These are phyloP conservation scores for Micromussa lordhowensis DNA, from an alignment of 92 coral and sea anemone species.

Conservation along the genomic window DNA sequence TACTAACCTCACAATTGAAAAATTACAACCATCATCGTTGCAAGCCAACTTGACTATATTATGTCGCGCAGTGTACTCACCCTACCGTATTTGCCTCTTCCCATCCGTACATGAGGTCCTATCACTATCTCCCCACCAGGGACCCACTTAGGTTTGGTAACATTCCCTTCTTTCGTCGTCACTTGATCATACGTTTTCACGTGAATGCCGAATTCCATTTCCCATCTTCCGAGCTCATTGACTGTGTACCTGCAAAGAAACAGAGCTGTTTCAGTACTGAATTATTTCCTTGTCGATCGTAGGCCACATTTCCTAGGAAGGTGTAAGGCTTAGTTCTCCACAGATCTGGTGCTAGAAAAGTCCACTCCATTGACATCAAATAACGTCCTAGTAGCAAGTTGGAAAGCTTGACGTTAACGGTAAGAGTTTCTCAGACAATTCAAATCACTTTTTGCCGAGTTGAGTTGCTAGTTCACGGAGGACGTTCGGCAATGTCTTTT, in stretches of 20 bases:
- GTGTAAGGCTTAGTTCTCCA: not conserved
- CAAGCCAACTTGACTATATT: not conserved
- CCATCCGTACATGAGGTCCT: constrained; percentile 83
- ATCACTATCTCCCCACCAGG: constrained; percentile 94
- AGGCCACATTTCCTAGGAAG: not conserved
- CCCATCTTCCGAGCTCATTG: constrained; percentile 80
- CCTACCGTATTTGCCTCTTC: constrained; percentile 88
- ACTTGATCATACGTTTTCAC: constrained; percentile 92
- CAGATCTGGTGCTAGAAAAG: not conserved
- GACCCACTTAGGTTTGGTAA: constrained; percentile 85
- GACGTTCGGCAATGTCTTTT: not conserved
- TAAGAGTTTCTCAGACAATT: too few relatives aligned
- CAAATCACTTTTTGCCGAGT: too few relatives aligned
- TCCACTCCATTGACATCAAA: not conserved
- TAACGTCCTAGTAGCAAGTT: too few relatives aligned
- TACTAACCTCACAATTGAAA: not conserved
- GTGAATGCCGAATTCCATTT: constrained; percentile 90
- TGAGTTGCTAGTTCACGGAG: too few relatives aligned
- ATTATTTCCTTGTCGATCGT: not conserved
- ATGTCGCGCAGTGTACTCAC: constrained; percentile 52
- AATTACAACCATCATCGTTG: not conserved
- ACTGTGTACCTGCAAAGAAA: constrained; percentile 85
- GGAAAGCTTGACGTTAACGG: too few relatives aligned
- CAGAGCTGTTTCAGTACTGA: not conserved
- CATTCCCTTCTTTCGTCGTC: constrained; percentile 66